Percentiles rank a stretch among this genome's conserved stretches.
These are phyloP conservation scores for Ophion slaviceki DNA, from an alignment of 2,888 invertebrate genomes.

Conservation along the genomic window DNA sequence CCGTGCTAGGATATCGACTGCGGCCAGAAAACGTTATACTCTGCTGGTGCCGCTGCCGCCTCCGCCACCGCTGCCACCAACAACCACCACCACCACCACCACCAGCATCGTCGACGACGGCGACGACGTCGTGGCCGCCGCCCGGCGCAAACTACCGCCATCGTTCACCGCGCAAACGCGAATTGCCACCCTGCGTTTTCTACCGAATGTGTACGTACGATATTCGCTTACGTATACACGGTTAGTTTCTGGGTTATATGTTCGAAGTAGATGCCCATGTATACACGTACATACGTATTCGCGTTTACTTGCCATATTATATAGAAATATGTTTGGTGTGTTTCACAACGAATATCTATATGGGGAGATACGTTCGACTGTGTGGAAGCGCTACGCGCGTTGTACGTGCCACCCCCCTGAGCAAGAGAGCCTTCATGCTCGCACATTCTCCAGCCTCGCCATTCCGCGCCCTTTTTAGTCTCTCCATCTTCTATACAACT, in stretches of 20 bases:
- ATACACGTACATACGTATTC: background rate
- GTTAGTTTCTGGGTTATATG: slow-evolving; percentile 22
- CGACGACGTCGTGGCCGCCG: slow-evolving; percentile 74
- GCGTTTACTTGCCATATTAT: background rate
- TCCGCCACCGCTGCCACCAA: slow-evolving; percentile 38
- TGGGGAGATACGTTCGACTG: slow-evolving; percentile 8
- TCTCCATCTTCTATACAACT: slow-evolving; percentile 55
- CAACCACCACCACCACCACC: slow-evolving; percentile 56
- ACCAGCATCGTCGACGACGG: slow-evolving; percentile 69
- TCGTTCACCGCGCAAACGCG: slow-evolving; percentile 73
- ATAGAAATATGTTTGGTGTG: slow-evolving; percentile 15
- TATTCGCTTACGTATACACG: slow-evolving; percentile 49
- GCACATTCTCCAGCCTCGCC: slow-evolving; percentile 33
- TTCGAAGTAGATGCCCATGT: slow-evolving; percentile 4
- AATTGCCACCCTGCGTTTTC: slow-evolving; percentile 60
- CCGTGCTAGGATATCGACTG: slow-evolving; percentile 74
- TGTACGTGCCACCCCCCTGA: slow-evolving; percentile 13
- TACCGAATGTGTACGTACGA: slow-evolving; percentile 49
- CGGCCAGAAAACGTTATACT: slow-evolving; percentile 69
- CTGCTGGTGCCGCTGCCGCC: slow-evolving; percentile 55
- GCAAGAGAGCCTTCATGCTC: slow-evolving; percentile 29
- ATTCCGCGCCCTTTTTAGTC: slow-evolving; percentile 53
- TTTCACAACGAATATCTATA: slow-evolving; percentile 37
- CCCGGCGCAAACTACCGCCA: slow-evolving; percentile 77
- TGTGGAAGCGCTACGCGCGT: slow-evolving; percentile 30